Evolutionary conservation across 2,888 invertebrate species (phyloP), one percentile per base, ranked within the genome.

Genomic region (Cordilura impudica): DNA sequence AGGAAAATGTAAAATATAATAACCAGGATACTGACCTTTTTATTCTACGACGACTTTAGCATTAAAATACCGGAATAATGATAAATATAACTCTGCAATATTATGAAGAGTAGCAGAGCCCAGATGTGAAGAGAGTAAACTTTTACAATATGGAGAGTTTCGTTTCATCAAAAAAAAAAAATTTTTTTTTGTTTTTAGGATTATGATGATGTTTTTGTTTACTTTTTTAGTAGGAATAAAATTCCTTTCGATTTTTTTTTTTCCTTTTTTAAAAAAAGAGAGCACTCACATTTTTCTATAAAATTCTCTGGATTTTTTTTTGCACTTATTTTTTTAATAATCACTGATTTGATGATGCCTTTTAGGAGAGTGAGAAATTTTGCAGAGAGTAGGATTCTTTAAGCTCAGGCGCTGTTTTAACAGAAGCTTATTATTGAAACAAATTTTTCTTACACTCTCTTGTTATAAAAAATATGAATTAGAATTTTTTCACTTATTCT

Each of bases 1-100:
- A 39, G 49, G 47, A 31, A 76, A 69, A 47, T 49, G 18, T 43
- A 63, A 53, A 79, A 75, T 61, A 71, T 63, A 75, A 76, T 81
- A 81, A 76, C 75, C 70, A 78, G 81, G 82, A 82, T 82, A 82
- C 82, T 82, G 82, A 82, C 82, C 82, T 82, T 82, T 73, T 79
- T 67, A 67, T 67, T 71, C 61, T 75, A 35, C 19, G 51, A 31
- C 43, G 43, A 18, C 39, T 61, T 60, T 45, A 73, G 70, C 61
- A 67, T 39, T 51, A 78, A 31, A 79, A 79, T 79, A 72, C 79
- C 79, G 79, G 75, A 79, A 79, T 74, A 74, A 74, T 75, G 75
- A 49, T 71, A 75, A 75, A 63, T 63, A 21, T 39, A 67, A 23
- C 35, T 54, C 53, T 56, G 18, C 43, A 35, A 31, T 10, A 12